Evolutionary conservation across 2,113 vertebrate genomes (phyloP).

Genomic region (Electrona antarctica): DNA sequence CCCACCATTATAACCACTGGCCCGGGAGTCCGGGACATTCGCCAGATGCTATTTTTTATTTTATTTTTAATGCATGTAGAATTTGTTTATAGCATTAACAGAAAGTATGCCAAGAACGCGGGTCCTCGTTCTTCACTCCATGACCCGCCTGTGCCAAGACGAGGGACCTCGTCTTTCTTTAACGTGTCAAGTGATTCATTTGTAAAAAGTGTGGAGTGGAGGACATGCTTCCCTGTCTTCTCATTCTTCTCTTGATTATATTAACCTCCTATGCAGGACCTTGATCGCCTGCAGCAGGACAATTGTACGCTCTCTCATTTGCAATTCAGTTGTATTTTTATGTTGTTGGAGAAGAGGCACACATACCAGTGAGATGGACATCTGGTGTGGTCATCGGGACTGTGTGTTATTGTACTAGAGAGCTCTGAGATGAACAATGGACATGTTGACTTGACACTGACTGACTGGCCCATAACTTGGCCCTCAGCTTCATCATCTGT

Average conservation of each 20-base stretch:
- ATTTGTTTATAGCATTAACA: too few species aligned
- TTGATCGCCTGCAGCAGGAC: neutral
- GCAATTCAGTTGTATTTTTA: conserved; percentile 1
- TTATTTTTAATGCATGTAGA: too few species aligned
- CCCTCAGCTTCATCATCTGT: conserved; percentile 10
- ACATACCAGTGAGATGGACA: conserved; percentile 13
- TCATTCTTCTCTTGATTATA: conserved; percentile 1
- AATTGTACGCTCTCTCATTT: neutral
- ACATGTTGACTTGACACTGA: conserved; percentile 23
- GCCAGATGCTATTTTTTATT: too few species aligned
- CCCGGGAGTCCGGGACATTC: too few species aligned
- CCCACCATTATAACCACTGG: too few species aligned
- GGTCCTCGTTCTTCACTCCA: too few species aligned
- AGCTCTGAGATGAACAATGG: conserved; percentile 19
- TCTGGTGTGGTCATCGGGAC: neutral
- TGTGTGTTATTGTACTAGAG: conserved; percentile 6
- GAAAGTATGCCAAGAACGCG: too few species aligned
- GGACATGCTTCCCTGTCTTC: neutral
- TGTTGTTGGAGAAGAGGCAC: conserved; percentile 6
- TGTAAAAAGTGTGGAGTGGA: neutral
- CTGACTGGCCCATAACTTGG: neutral
- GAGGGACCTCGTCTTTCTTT: too few species aligned
- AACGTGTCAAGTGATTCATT: too few species aligned
- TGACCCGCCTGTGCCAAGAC: too few species aligned
- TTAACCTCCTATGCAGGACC: neutral